Percentiles rank a stretch among this genome's conserved stretches.
phyloP scores from a whole-genome alignment of 1,140 invertebrate species.

The Papilio polytes region DNA sequence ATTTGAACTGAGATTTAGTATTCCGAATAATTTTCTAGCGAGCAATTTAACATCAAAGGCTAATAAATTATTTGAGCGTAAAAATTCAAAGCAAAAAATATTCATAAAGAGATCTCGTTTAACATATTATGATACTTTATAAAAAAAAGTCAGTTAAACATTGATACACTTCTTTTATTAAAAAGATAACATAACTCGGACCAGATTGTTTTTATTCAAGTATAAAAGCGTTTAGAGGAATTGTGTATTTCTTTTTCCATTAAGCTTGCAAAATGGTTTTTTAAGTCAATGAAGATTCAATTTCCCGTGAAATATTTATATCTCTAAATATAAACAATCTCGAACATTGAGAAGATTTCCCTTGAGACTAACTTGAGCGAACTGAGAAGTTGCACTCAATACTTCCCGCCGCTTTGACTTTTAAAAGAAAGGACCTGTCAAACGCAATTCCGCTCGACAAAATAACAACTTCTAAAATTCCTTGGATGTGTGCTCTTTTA shows the following conservation, averaged over 20 bases:
- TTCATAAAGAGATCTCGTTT: neutral
- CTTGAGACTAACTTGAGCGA: neutral
- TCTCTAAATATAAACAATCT: neutral
- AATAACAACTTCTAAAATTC: too few species aligned
- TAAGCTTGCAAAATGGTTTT: too few species aligned
- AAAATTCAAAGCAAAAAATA: constrained; percentile 22
- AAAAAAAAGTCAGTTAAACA: too few species aligned
- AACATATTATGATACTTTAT: neutral
- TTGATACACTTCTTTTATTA: too few species aligned
- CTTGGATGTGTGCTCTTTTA: too few species aligned
- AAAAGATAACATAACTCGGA: too few species aligned
- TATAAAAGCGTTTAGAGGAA: too few species aligned
- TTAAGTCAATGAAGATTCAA: neutral
- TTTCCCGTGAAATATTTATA: neutral
- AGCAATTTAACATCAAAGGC: neutral
- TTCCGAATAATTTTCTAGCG: constrained; percentile 5
- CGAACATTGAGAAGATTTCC: neutral
- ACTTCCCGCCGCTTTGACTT: neutral
- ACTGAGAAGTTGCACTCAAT: constrained; percentile 6
- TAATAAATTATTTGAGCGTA: neutral
- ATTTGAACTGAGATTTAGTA: constrained; percentile 7
- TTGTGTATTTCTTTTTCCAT: too few species aligned
- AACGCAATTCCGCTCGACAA: too few species aligned
- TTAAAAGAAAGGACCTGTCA: too few species aligned
- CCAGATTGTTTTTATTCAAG: too few species aligned